Conservation (phyloP, 1,140 invertebrate species). For the Ooceraea biroi region DNA sequence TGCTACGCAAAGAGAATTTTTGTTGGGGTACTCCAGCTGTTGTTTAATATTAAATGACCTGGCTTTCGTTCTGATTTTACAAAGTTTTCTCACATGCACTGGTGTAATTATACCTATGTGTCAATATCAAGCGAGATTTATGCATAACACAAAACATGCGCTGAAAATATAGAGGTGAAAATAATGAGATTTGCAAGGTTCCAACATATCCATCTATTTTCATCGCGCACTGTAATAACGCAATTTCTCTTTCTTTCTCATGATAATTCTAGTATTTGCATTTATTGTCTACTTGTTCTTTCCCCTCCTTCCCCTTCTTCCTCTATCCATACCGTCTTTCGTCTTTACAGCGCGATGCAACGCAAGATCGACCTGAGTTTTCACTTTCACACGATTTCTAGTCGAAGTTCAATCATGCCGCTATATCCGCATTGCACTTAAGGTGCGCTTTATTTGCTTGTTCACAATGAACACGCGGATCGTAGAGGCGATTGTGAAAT, state of each 20-base stretch:
- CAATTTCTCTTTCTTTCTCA: slow-evolving; percentile 9
- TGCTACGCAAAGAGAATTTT: not conserved
- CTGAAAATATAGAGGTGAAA: slow-evolving; percentile 47
- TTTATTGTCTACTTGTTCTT: not conserved
- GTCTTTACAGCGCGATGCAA: slow-evolving; percentile 29
- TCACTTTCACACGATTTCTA: slow-evolving; percentile 84
- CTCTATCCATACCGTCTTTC: not conserved
- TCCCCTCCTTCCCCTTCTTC: not conserved
- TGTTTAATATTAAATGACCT: not conserved
- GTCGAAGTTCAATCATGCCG: slow-evolving; percentile 63
- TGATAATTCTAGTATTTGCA: slow-evolving; percentile 26
- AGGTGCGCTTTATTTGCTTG: slow-evolving; percentile 22
- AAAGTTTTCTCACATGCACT: not conserved
- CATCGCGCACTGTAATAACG: slow-evolving; percentile 47
- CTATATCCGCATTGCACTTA: slow-evolving; percentile 8
- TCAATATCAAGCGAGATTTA: slow-evolving; percentile 37
- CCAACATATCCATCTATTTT: slow-evolving; percentile 41
- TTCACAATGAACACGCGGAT: not conserved
- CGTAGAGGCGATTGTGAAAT: slow-evolving; percentile 68
- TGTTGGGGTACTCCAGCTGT: not conserved
- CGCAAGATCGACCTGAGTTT: slow-evolving; percentile 65
- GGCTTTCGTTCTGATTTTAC: not conserved
- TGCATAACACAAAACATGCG: slow-evolving; percentile 20
- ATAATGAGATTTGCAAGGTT: slow-evolving; percentile 31
- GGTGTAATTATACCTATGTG: not conserved